A percentile compares a stretch with the other conserved stretches of the same genome.
phyloP scores from a whole-genome alignment of 2,113 vertebrate species.

The Butorides virescens region DNA sequence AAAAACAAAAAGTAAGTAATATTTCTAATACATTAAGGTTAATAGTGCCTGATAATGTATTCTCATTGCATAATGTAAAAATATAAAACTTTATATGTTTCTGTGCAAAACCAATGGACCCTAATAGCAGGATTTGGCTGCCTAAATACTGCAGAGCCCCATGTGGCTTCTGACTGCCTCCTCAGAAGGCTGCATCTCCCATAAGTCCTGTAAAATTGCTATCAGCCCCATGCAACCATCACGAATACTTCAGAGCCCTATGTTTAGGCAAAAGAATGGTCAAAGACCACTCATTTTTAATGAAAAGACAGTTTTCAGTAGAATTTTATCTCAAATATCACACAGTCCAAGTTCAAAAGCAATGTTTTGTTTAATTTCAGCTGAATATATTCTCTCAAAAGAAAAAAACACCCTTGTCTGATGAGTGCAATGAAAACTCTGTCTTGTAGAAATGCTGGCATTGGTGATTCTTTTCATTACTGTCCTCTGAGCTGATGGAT shows the following conservation, averaged over 20 bases:
- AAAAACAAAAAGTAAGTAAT: constrained; percentile 82
- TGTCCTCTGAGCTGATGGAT: neutral
- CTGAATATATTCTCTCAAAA: neutral
- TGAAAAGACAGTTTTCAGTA: neutral
- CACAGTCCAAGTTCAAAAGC: neutral
- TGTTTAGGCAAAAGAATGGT: neutral
- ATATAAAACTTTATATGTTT: neutral
- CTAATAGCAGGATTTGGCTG: neutral
- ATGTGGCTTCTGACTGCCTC: fast-evolving
- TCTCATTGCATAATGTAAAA: neutral
- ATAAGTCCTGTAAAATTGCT: neutral
- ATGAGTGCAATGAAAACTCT: neutral
- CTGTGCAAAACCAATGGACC: neutral
- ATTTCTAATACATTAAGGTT: neutral
- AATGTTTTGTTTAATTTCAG: neutral
- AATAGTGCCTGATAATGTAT: neutral
- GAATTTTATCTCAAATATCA: neutral
- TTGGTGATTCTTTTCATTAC: neutral
- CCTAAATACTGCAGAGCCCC: neutral
- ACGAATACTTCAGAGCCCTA: neutral
- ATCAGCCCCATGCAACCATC: neutral
- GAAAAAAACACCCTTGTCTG: neutral
- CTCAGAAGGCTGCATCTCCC: neutral
- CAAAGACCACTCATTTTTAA: neutral
- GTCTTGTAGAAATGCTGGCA: neutral